These are phyloP conservation scores for Aphrocallistes beatrix DNA, from an alignment of 37 sponge, comb jelly and placozoan genomes.

Conservation along the genomic window DNA sequence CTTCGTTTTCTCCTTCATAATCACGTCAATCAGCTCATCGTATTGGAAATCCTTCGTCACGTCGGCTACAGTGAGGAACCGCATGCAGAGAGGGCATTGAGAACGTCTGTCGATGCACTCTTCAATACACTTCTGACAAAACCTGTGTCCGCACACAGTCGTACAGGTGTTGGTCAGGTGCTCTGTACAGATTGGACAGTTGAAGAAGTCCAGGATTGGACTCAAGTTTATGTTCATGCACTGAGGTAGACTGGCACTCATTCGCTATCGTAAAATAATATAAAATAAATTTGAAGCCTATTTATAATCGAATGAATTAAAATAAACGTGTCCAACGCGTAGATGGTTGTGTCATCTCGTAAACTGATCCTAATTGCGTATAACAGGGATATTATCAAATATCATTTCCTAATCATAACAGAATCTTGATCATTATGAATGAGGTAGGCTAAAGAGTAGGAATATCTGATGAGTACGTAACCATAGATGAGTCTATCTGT, in stretches of 20 bases:
- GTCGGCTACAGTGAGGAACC: neutral
- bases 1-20: neutral
- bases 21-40: neutral
- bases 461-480: no score
- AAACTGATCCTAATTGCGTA: no score
- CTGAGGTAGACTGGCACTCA: neutral
- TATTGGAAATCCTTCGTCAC: neutral
- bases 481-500: no score
- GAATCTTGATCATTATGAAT: no score
- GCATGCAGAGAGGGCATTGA: constrained; percentile 3
- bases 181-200: constrained; percentile 15
- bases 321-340: no score
- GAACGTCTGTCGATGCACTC: constrained; percentile 4
- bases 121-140: constrained; percentile 8
- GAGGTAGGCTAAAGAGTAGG: no score
- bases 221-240: neutral
- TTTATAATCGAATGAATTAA: no score
- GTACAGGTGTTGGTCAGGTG: constrained; percentile 6
- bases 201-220: constrained; percentile 19
- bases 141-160: neutral
- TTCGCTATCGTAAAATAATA: no score
- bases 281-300: no score
- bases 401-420: no score
- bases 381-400: no score
- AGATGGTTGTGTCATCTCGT: no score